Evolutionary conservation across 2,797 vertebrate genomes (phyloP), one percentile per base, ranked within the genome.

Genomic region (Leptodactylus fallax): DNA sequence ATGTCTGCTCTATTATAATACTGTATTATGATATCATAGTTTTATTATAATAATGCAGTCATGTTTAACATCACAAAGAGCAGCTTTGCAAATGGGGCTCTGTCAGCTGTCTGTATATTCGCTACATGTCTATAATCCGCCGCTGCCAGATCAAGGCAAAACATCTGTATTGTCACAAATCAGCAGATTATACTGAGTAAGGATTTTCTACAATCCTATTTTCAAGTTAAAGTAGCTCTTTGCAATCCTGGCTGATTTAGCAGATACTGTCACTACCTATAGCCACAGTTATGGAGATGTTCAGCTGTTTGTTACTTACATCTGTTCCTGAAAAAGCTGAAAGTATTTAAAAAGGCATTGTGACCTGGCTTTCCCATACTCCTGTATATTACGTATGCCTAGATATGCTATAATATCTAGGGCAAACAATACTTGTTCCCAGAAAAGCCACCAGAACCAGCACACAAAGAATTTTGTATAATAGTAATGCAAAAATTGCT

Each of bases 191-290:
- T 45, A 5, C 80, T 23, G 45, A 67, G 67, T 67, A 49, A 25
- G 80, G 80, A 82, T 82, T 82, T 82, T 82, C 80, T 51, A 47
- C 61, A 82, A 82, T 82, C 80, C 80, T 63, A 82, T 82, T 82
- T 67, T 25, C 36, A 49, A 67, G 61, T 16, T 82, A 67, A 82
- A 82, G 80, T 67, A 67, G 80, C 80, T 67, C 61, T 82, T 14
- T 11, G 47, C 61, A 67, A 25, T 53, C 60, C 80, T 49, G 60
- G 13, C 36, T 67, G 80, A 65, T 82, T 5, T 53, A 67, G 14
- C 80, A 67, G 80, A 67, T 67, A 67, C 47, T 17, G 61, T 9
- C 2, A 21, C 45, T 3, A 27, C 47, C 19, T 47, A n/a, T 9
- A 47, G 16, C 17, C 19, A 6, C 7, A 21, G 60, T 14, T 61